Evolutionary conservation across 2,113 vertebrate species (phyloP), one percentile per base, ranked within the genome.

Genomic region (Labeo rohita): DNA sequence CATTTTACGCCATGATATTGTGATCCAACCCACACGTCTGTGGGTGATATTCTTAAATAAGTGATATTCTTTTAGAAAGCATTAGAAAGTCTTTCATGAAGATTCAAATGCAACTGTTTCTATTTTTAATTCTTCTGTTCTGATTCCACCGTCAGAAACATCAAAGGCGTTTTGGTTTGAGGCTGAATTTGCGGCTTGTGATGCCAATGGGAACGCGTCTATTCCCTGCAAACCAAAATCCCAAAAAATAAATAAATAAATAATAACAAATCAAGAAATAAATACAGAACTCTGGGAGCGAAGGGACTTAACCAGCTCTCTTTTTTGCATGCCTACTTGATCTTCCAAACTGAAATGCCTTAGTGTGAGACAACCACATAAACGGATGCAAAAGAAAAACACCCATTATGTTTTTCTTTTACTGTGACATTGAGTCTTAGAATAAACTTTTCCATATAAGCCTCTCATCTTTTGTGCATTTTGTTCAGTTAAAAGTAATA

Each of bases 151-250:
- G 45, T 61, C 83, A 74, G 80, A 56, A 34, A 54, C 84, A 73
- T 86, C 76, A 87, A 84, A 80, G 81, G 74, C 77, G 49, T 87
- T 87, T 59, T 79, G 75, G 84, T 56, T 83, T 49, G 74, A 54
- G 34, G 45, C 88, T 65, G 54, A 72, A 56, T n/a, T 52, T 70
- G 79, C 73, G 36, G 52, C 23, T 70, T 77, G 82, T 45, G 72
- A 82, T 87, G 66, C 81, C 81, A 83, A 59, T 73, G 77, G 83
- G 68, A 86, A 65, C 12, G 28, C 23, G 9, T 79, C 18, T 61
- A 79, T 36, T 63, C n/a, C 34, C 56, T 39, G 10, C 66, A 74
- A 61, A 83, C 45, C 45, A 23, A 74, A 54, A 82, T 45, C 9
- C 72, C n/a, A 16, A 43, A 70, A 66, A 47, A 39, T 39, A 39